Percentiles rank a stretch among this genome's conserved stretches.
These are phyloP conservation scores for Ochotona curzoniae DNA, from an alignment of 2,113 vertebrate genomes.

Conservation along the genomic window DNA sequence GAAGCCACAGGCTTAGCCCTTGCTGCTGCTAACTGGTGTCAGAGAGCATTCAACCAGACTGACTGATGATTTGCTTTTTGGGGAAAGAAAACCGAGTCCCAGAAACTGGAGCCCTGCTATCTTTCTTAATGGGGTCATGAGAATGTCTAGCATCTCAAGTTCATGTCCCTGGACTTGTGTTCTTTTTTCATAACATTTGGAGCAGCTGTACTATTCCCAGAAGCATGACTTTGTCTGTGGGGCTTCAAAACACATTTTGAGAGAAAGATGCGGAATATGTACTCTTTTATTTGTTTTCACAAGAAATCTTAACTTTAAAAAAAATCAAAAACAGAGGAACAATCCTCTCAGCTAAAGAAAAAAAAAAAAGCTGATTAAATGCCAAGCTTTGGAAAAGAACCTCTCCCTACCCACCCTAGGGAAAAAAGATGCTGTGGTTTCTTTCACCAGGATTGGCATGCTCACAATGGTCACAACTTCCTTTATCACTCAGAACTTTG, in stretches of 20 bases:
- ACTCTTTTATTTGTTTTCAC: conserved; percentile 61
- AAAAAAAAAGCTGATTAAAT: background rate
- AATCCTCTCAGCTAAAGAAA: conserved; percentile 10
- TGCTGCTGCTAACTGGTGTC: conserved; percentile 7
- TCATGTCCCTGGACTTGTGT: conserved; percentile 70
- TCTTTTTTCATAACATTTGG: conserved; percentile 60
- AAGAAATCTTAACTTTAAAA: conserved; percentile 40
- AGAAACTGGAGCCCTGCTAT: conserved; percentile 65
- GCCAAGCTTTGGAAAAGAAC: background rate
- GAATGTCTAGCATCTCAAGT: conserved; percentile 58
- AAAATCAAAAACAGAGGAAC: background rate
- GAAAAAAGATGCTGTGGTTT: background rate
- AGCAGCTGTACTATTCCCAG: conserved; percentile 66
- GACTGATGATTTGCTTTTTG: conserved; percentile 34
- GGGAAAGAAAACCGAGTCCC: conserved; percentile 58
- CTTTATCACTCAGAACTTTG: background rate
- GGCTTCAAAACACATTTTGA: conserved; percentile 45
- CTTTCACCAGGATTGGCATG: background rate
- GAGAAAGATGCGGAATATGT: conserved; percentile 11
- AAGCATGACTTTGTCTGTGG: conserved; percentile 38
- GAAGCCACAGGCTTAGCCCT: accelerated
- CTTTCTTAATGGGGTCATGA: conserved; percentile 74
- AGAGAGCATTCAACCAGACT: background rate
- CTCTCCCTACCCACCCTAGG: background rate
- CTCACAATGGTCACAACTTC: background rate